Evolutionary conservation across 1,140 invertebrate genomes (phyloP).

Genomic region (Oncopeltus fasciatus): DNA sequence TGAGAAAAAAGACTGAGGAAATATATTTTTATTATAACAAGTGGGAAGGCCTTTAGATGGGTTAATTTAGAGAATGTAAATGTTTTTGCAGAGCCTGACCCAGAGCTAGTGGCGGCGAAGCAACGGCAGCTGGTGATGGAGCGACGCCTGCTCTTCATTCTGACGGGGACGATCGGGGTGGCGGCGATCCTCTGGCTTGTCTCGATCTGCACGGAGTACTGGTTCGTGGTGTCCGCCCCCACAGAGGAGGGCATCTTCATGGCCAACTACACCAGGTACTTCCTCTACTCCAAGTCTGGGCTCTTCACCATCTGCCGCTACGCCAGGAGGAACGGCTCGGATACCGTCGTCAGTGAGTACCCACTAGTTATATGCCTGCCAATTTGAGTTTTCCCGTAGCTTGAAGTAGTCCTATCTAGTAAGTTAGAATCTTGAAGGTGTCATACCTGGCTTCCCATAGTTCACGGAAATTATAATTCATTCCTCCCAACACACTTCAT

Average conservation of each 20-base stretch:
- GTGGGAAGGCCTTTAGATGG: too few relatives aligned
- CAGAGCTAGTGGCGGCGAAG: not conserved
- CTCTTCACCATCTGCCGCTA: constrained; percentile 48
- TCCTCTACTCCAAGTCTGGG: constrained; percentile 45
- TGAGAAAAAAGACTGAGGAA: too few relatives aligned
- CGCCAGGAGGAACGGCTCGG: not conserved
- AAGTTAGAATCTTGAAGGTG: too few relatives aligned
- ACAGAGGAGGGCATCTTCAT: constrained; percentile 39
- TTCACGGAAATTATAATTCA: too few relatives aligned
- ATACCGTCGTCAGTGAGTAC: not conserved
- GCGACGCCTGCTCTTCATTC: constrained; percentile 48
- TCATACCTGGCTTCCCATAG: too few relatives aligned
- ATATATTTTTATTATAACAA: too few relatives aligned
- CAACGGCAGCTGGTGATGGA: constrained; percentile 37
- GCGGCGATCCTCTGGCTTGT: constrained; percentile 54
- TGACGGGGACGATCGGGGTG: constrained; percentile 49
- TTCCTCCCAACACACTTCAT: too few relatives aligned
- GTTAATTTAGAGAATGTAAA: too few relatives aligned
- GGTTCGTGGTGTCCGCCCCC: constrained; percentile 43
- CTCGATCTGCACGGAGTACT: constrained; percentile 55
- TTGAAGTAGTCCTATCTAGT: too few relatives aligned
- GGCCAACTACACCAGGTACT: constrained; percentile 37
- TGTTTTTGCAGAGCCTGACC: not conserved
- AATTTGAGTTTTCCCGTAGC: too few relatives aligned
- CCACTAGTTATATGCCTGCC: too few relatives aligned